Evolutionary conservation across 2,797 vertebrate genomes (phyloP).

Genomic region (Numenius phaeopus): DNA sequence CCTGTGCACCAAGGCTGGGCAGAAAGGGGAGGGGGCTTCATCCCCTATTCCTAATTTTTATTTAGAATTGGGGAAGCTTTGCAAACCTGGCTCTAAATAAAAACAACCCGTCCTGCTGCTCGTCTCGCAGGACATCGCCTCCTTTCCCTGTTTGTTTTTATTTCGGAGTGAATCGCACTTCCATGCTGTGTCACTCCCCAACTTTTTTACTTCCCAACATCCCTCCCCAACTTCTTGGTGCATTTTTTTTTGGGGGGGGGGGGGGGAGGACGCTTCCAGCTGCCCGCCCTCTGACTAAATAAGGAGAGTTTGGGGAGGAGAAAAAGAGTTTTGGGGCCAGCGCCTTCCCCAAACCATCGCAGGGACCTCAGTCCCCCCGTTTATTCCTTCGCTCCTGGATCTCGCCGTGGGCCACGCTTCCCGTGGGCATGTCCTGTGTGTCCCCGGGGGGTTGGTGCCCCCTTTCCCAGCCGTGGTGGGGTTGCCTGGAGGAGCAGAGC

Average conservation of each 20-base stretch:
- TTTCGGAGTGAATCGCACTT: background rate
- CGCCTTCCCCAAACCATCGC: accelerated
- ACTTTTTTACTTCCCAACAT: background rate
- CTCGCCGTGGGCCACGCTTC: accelerated
- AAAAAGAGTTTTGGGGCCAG: background rate
- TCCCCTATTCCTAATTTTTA: background rate
- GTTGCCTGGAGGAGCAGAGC: background rate
- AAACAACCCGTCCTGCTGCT: accelerated
- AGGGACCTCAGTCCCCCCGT: accelerated
- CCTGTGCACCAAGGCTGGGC: accelerated
- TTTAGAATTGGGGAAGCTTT: background rate
- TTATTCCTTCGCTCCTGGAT: background rate
- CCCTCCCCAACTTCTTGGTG: no score
- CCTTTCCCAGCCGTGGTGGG: accelerated
- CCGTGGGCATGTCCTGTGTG: accelerated
- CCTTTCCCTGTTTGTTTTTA: background rate
- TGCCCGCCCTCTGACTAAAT: background rate
- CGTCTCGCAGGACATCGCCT: accelerated
- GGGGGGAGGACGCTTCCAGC: accelerated
- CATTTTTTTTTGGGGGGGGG: background rate
- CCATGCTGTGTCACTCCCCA: background rate
- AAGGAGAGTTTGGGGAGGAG: background rate
- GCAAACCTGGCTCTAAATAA: background rate
- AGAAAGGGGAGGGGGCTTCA: background rate
- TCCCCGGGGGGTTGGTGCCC: background rate